A percentile compares a stretch with the other conserved stretches of the same genome.
Conservation (phyloP, 2,888 invertebrate species). For the Phengaris alcon region DNA sequence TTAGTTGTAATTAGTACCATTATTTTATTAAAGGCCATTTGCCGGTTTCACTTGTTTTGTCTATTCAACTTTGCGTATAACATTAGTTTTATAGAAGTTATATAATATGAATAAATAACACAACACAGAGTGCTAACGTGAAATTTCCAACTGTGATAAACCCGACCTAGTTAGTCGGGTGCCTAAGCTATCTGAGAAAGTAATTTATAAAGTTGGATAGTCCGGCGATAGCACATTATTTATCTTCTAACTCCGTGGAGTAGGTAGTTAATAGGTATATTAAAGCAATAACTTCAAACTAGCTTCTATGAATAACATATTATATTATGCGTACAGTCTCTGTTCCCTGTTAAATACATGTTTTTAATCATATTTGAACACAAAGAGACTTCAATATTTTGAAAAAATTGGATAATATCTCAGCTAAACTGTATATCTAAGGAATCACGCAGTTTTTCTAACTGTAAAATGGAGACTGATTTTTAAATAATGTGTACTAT, state of each 20-base stretch:
- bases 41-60: no score
- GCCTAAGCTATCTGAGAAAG: constrained; percentile 63
- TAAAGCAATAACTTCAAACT: constrained; percentile 16
- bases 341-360: constrained; percentile 15
- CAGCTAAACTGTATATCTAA: no score
- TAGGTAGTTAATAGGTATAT: not conserved
- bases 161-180: constrained; percentile 36
- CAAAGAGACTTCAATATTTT: no score
- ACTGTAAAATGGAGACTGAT: no score
- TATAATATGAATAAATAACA: constrained; percentile 16
- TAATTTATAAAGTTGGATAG: constrained; percentile 71
- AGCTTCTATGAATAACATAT: constrained; percentile 27
- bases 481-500: no score
- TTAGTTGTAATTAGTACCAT: no score
- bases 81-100: not conserved
- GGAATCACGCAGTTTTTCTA: no score
- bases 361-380: constrained; percentile 6
- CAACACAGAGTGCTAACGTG: constrained; percentile 18
- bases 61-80: not conserved
- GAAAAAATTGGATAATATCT: no score
- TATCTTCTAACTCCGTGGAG: constrained; percentile 46
- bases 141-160: constrained; percentile 31
- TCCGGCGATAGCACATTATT: constrained; percentile 60
- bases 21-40: no score
- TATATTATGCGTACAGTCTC: constrained; percentile 12